Evolutionary conservation across 2,797 vertebrate species (phyloP).

Genomic region (Muraenolepis orangiensis): DNA sequence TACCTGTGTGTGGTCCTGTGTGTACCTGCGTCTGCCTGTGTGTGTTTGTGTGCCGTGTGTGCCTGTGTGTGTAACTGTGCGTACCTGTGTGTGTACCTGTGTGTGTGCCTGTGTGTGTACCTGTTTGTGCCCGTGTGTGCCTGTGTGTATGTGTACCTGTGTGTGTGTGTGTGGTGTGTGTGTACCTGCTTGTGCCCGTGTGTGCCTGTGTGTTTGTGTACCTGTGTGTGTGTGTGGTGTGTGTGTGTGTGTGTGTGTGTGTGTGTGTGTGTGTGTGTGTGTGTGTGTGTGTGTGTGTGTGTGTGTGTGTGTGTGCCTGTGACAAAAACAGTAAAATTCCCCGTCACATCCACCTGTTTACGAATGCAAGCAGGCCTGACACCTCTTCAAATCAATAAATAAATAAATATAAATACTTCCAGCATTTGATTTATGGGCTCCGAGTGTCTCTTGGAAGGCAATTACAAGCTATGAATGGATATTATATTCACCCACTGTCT

Average conservation of each 20-base stretch:
- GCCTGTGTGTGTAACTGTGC: not conserved
- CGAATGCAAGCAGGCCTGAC: slow-evolving; percentile 46
- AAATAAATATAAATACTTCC: slow-evolving; percentile 41
- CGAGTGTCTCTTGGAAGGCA: slow-evolving; percentile 69
- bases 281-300: slow-evolving; percentile 13
- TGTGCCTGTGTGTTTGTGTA: slow-evolving; percentile 14
- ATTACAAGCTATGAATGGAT: slow-evolving; percentile 74
- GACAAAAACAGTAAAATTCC: slow-evolving; percentile 22
- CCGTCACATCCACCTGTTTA: slow-evolving; percentile 63
- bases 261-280: slow-evolving; percentile 8
- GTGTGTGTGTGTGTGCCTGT: not conserved
- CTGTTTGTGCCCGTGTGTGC: no score
- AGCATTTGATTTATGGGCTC: slow-evolving; percentile 68
- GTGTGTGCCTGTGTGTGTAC: slow-evolving; percentile 12
- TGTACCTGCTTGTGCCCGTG: no score
- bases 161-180: slow-evolving; percentile 9
- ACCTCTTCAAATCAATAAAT: slow-evolving; percentile 53
- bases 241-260: slow-evolving; percentile 1
- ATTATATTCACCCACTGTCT: slow-evolving; percentile 64
- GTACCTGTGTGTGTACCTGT: slow-evolving; percentile 6
- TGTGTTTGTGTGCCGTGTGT: slow-evolving; percentile 8
- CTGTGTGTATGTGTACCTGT: not conserved
- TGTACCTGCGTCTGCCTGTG: no score
- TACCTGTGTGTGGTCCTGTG: slow-evolving; percentile 10
- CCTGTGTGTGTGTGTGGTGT: not conserved